Conservation (phyloP, 2,888 invertebrate genomes). For the Ptilodon capucinus region DNA sequence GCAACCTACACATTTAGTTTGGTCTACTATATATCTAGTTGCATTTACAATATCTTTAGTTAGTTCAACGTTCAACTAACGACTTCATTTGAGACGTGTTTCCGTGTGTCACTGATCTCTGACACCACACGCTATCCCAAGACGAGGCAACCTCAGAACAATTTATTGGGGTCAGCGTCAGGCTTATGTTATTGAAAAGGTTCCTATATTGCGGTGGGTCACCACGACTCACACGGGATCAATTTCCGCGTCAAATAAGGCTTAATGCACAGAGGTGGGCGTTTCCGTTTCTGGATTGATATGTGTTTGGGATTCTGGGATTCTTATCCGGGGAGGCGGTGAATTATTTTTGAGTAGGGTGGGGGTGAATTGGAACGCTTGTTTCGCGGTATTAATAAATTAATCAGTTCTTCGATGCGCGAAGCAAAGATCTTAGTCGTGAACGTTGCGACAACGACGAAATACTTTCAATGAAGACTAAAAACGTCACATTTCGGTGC, state of each 20-base stretch:
- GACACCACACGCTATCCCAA: constrained; percentile 17
- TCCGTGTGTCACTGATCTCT: constrained; percentile 4
- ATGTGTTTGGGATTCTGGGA: not conserved
- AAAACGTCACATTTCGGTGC: no score
- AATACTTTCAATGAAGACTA: no score
- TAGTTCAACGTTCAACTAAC: no score
- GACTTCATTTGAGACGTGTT: no score
- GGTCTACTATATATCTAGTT: no score
- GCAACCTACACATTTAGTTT: no score
- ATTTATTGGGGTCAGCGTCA: constrained; percentile 51
- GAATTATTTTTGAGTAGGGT: not conserved
- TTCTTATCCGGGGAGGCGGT: constrained; percentile 1
- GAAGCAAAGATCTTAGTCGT: no score
- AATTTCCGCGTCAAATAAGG: constrained; percentile 37
- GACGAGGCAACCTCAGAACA: constrained; percentile 33
- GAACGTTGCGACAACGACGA: no score
- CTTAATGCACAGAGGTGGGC: constrained; percentile 1
- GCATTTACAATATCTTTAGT: no score
- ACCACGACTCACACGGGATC: constrained; percentile 48
- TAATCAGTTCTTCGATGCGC: no score
- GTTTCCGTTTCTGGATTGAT: constrained; percentile 7
- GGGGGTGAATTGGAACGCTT: not conserved
- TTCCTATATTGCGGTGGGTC: constrained; percentile 42
- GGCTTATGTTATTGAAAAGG: constrained; percentile 40
- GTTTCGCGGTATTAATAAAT: not conserved